Conservation (phyloP, 2,113 vertebrate genomes). For the Miniopterus natalensis region DNA sequence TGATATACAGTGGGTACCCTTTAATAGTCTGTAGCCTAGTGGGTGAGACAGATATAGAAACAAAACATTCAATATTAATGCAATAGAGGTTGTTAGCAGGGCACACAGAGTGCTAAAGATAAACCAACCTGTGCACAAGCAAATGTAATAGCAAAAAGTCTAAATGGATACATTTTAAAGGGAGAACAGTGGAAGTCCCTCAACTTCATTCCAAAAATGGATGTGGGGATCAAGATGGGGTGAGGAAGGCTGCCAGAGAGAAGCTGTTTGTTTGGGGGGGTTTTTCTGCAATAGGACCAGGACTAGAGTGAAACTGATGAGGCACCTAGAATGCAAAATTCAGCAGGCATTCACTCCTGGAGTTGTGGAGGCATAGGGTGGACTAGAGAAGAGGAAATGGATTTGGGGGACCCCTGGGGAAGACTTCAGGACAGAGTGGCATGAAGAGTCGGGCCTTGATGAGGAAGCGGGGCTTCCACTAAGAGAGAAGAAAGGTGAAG, state of each 20-base stretch:
- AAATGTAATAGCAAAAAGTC: neutral
- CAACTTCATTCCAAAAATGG: neutral
- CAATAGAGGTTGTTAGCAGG: neutral
- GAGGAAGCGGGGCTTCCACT: neutral
- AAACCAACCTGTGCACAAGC: neutral
- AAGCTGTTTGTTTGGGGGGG: neutral
- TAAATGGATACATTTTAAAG: neutral
- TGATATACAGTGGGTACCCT: neutral
- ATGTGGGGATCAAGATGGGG: neutral
- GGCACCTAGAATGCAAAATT: too few relatives aligned
- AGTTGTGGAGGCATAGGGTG: rapidly evolving
- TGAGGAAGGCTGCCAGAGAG: neutral
- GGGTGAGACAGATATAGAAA: neutral
- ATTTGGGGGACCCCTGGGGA: neutral
- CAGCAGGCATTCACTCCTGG: neutral
- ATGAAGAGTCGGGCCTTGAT: rapidly evolving
- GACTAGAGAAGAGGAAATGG: neutral
- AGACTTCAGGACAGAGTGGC: neutral
- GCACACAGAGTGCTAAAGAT: neutral
- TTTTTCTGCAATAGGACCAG: neutral
- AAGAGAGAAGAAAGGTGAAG: neutral
- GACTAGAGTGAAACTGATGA: neutral
- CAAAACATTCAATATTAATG: neutral
- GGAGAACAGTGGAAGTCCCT: neutral
- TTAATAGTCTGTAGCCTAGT: neutral